These are phyloP conservation scores for Capreolus pygargus DNA, from an alignment of 2,113 vertebrate genomes.

Conservation along the genomic window DNA sequence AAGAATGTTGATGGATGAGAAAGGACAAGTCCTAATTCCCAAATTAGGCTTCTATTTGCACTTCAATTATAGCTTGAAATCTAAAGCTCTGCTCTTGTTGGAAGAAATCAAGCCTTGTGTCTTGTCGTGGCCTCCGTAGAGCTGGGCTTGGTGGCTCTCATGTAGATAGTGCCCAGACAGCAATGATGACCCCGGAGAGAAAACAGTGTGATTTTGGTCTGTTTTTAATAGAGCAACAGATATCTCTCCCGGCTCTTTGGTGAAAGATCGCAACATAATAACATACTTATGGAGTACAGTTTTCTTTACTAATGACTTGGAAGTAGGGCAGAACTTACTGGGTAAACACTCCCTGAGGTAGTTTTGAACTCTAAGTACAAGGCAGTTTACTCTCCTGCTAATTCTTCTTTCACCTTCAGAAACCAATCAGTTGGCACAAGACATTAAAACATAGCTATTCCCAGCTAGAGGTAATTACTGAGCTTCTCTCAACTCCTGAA, in stretches of 20 bases:
- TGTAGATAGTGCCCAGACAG: not conserved
- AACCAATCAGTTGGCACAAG: not conserved
- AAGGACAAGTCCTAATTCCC: not conserved
- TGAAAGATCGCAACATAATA: not conserved
- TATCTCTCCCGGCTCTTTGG: not conserved
- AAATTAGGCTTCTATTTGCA: not conserved
- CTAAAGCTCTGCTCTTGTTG: not conserved
- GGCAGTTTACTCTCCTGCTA: not conserved
- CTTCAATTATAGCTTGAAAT: not conserved
- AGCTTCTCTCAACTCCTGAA: not conserved
- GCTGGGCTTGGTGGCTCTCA: not conserved
- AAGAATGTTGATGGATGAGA: not conserved
- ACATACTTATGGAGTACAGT: not conserved
- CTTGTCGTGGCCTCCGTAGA: accelerated
- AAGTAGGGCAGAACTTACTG: not conserved
- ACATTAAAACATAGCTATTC: not conserved
- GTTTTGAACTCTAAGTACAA: not conserved
- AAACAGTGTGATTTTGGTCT: not conserved
- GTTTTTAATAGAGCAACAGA: not conserved
- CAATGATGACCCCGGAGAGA: no score
- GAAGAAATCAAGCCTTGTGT: not conserved
- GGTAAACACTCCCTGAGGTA: not conserved
- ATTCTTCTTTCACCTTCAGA: not conserved
- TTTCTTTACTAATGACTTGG: not conserved
- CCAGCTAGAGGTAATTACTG: not conserved